These are phyloP conservation scores for Podotricha telesiphe DNA, from an alignment of 2,888 invertebrate genomes.

Conservation along the genomic window DNA sequence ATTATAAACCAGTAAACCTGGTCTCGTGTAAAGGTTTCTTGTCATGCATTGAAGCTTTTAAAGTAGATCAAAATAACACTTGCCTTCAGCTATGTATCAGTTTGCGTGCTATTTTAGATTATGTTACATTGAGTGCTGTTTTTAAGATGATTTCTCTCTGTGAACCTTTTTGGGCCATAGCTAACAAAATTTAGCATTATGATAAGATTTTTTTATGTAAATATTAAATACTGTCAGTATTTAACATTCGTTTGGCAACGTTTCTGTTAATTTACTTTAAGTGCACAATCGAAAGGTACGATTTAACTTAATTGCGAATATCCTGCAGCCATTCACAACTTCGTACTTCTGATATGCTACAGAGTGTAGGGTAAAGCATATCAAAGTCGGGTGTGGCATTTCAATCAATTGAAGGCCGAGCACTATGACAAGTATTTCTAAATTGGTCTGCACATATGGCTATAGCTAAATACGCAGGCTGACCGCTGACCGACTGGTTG, in stretches of 20 bases:
- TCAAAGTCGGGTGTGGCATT: constrained; percentile 30
- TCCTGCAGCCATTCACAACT: no score
- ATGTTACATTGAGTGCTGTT: not conserved
- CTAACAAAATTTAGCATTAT: no score
- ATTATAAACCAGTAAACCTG: constrained; percentile 20
- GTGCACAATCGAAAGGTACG: not conserved
- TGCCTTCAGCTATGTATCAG: constrained; percentile 11
- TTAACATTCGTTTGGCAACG: not conserved
- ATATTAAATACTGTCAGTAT: no score
- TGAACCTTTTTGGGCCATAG: not conserved
- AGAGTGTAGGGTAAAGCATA: not conserved
- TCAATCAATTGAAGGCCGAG: constrained; percentile 36
- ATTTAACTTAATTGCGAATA: not conserved
- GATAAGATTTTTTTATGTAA: no score
- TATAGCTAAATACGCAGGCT: constrained; percentile 47
- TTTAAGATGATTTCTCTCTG: not conserved
- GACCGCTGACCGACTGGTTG: constrained; percentile 56
- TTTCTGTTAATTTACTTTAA: not conserved
- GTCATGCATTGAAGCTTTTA: constrained; percentile 1
- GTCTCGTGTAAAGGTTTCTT: constrained; percentile 15
- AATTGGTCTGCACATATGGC: constrained; percentile 47
- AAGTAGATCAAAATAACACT: constrained; percentile 16
- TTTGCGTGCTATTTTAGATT: constrained; percentile 11
- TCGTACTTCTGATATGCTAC: not conserved
- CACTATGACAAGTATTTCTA: constrained; percentile 48